Evolutionary conservation across 1,140 invertebrate genomes (phyloP).

Genomic region (Habropoda laboriosa): DNA sequence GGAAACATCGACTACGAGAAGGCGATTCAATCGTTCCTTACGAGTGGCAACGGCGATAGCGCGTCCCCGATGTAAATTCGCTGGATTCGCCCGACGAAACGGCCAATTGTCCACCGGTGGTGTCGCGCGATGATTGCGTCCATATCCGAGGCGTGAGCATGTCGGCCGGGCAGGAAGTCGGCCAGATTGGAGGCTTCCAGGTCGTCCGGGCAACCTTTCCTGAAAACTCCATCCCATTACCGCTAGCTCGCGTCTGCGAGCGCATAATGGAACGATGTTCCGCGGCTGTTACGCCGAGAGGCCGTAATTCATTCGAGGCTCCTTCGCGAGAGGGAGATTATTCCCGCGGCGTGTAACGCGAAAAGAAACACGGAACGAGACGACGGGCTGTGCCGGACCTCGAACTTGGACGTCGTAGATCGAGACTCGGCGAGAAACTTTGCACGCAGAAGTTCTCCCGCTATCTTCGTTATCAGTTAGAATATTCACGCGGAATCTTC

Average conservation of each 20-base stretch:
- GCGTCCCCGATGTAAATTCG: background rate
- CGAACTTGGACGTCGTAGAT: too few relatives aligned
- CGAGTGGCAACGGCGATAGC: background rate
- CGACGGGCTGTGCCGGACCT: too few relatives aligned
- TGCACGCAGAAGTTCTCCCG: too few relatives aligned
- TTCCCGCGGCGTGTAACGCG: too few relatives aligned
- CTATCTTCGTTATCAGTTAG: too few relatives aligned
- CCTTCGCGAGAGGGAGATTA: background rate
- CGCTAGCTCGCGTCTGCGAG: too few relatives aligned
- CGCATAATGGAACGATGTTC: background rate
- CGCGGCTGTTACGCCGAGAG: background rate
- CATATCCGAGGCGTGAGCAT: background rate
- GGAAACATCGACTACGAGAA: background rate
- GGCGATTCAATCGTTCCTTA: background rate
- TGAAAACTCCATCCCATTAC: conserved; percentile 32
- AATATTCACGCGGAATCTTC: too few relatives aligned
- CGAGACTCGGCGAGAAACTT: too few relatives aligned
- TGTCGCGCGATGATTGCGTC: background rate
- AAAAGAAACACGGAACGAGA: background rate
- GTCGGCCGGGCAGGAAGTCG: background rate
- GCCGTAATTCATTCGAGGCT: background rate
- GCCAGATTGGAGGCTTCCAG: conserved; percentile 5
- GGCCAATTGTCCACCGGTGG: background rate
- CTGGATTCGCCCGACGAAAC: background rate
- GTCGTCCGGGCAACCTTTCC: conserved; percentile 4